Conservation (phyloP, 2,888 invertebrate species). For the Watsonalla binaria region DNA sequence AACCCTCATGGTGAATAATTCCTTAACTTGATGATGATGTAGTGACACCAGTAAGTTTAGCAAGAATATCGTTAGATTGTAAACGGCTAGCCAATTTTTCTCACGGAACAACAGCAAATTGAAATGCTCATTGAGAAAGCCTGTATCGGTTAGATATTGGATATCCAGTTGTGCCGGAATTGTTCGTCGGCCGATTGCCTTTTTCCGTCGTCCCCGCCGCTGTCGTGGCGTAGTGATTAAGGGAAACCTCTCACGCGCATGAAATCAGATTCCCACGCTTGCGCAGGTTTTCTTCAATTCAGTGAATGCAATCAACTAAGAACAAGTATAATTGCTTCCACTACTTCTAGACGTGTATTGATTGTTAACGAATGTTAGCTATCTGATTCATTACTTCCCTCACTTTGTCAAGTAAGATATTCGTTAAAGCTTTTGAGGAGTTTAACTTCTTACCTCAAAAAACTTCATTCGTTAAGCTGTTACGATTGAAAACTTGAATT, state of each 20-base stretch:
- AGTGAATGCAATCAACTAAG: not conserved
- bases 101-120: conserved; percentile 31
- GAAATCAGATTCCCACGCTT: conserved; percentile 69
- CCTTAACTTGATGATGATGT: too few species aligned
- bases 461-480: too few species aligned
- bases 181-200: conserved; percentile 36
- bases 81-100: conserved; percentile 10
- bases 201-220: conserved; percentile 40
- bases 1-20: too few species aligned
- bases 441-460: too few species aligned
- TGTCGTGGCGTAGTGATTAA: conserved; percentile 33
- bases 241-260: conserved; percentile 65
- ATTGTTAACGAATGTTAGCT: too few species aligned
- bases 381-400: not conserved
- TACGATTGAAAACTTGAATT: too few species aligned
- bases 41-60: too few species aligned
- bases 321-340: too few species aligned
- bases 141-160: conserved; percentile 12
- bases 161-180: conserved; percentile 42
- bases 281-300: conserved; percentile 42
- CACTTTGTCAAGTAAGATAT: too few species aligned
- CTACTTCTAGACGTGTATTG: too few species aligned
- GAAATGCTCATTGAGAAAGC: conserved; percentile 49
- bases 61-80: not conserved
- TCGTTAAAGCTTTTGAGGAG: too few species aligned